Evolutionary conservation across 92 coral and sea anemone species (phyloP), one percentile per base, ranked within the genome.

Genomic region (Parazoanthus atlanticus): DNA sequence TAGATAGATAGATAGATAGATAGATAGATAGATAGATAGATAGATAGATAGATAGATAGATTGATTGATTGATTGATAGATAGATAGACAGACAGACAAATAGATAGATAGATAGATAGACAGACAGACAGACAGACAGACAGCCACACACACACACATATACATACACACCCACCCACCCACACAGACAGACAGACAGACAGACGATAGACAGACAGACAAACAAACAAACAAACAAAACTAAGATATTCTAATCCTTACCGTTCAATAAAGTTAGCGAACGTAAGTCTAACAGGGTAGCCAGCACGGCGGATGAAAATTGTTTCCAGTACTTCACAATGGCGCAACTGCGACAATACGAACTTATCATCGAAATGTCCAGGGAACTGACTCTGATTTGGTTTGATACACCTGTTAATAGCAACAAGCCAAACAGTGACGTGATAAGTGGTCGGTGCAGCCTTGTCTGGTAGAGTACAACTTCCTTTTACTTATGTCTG

Each of bases 221-320:
- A 8, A 10, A 46, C 12, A 12, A 2, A 52, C 58, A 71, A 5
- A n/a, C 31, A 70, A 4, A 8, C 38, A 21, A 13, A 52, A 13
- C 58, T 52, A 52, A 4, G 12, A 12, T 1, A 17, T 11, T 29
- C 5, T 10, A 2, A 30, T 46, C 38, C 77, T 82, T 19, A 82
- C 86, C 86, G 67, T 65, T 40, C 33, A 40, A 82, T 9, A 40
- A 82, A 82, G 11, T 33, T 82, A 16, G 74, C 86, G 38, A 82
- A 82, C 10, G 33, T 11, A 6, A 82, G 26, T 23, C 77, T 70
- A 29, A 82, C 64, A 40, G 86, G 34, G 34, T n/a, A 82, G 30
- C 86, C 86, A 1, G 33, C 66, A 19, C 86, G 76, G 21, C 86
- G 86, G 64, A 82, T 65, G 56, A 67, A 28, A 82, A 82, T 38